Base-by-base conservation (phyloP, 2,113 vertebrate genomes). In the Nesogale talazaci region DNA sequence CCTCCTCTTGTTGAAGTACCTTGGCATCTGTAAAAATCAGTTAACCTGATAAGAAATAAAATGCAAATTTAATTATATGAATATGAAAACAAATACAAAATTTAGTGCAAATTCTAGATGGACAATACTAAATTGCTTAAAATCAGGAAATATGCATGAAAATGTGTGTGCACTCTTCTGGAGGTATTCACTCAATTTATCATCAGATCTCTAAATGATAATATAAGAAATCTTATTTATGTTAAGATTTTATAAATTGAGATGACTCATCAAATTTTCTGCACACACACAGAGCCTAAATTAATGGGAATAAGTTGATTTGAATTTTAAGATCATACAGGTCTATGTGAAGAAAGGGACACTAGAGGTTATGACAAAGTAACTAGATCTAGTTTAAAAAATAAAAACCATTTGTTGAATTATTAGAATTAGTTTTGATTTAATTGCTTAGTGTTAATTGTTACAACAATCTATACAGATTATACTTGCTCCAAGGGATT, bases 171-270 rank as follows among this genome's bases (percentile, higher is more conserved):
- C 34, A 22, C 70, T n/a, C 27, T n/a, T 57, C 29, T n/a, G 31
- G 17, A 22, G 23, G 80, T 63, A 81, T 67, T 74, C 57, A 65
- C 31, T 75, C 19, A 42, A 57, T 40, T 65, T 65, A 75, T 79
- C 79, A 80, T 56, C 27, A 42, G 34, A 75, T 42, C 57, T 75
- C 76, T 93, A 65, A 86, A 61, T 63, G 40, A 59, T 72, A 85
- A 80, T 85, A 65, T 65, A 72, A 2, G 80, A 86, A 86, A 56
- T 70, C 19, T 72, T 69, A 83, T 88, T 59, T 20, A 69, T 56
- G 40, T 40, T 86, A 67, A 27, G 63, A 85, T 40, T 63, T 88
- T 63, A 83, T 93, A 88, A 23, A n/a, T 22, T 36, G 59, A 88
- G 4, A 27, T 79, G n/a, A 78, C 23, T 38, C 23, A 84, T 88